Conservation (phyloP, 2,797 vertebrate genomes). For the Ceyx erithaca region DNA sequence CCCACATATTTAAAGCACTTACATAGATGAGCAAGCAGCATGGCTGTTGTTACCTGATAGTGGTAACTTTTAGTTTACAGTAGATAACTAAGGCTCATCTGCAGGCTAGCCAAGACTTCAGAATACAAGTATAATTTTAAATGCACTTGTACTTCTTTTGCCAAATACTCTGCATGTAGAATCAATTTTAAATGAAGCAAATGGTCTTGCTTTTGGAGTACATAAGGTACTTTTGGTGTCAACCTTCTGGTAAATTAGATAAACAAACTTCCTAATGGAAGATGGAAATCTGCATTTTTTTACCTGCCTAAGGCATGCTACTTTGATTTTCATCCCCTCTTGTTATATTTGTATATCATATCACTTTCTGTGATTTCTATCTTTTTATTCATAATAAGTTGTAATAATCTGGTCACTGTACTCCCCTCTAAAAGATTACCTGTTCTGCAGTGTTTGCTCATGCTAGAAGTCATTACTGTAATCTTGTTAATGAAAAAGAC, state of each 20-base stretch:
- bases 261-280: neutral
- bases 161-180: neutral
- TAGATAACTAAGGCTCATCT: neutral
- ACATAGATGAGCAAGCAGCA: neutral
- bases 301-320: neutral
- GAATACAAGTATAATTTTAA: neutral
- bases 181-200: neutral
- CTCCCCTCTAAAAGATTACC: neutral
- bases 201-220: neutral
- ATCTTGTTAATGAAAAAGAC: neutral
- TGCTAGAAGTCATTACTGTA: neutral
- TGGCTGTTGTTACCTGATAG: neutral
- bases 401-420: neutral
- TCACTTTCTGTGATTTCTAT: neutral
- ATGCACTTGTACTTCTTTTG: neutral
- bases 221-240: neutral
- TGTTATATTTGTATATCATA: neutral
- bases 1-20: neutral
- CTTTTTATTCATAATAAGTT: neutral
- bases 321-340: neutral
- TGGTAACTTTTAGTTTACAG: neutral
- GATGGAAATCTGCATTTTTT: neutral
- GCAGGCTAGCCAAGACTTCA: neutral
- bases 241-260: neutral
- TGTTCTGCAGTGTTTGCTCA: neutral